phyloP scores from a whole-genome alignment of 2,797 vertebrate genomes.

The Anguilla marmorata region DNA sequence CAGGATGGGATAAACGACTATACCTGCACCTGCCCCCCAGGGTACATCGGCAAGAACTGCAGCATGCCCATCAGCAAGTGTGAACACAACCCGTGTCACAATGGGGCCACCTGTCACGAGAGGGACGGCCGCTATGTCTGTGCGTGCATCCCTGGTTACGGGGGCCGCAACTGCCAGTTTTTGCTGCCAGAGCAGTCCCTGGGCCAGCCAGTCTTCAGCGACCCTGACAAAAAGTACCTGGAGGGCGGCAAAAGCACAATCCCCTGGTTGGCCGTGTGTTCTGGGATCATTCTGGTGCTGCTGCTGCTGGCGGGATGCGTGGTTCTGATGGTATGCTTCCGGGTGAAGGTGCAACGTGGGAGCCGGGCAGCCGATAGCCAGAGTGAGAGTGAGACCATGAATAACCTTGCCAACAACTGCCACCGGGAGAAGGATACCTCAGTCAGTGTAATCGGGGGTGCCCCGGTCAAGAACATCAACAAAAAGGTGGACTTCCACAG shows the following conservation, averaged over 20 bases:
- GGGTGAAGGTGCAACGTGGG: conserved; percentile 80
- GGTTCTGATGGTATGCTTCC: conserved; percentile 81
- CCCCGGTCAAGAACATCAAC: conserved; percentile 94
- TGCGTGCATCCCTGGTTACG: conserved; percentile 85
- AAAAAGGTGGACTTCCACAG: conserved; percentile 93
- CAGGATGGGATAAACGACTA: conserved; percentile 83
- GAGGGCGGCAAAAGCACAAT: conserved; percentile 75
- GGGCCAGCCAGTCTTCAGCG: conserved; percentile 46
- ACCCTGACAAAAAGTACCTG: conserved; percentile 59
- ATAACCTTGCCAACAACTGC: conserved; percentile 89
- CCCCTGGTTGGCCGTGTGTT: conserved; percentile 89
- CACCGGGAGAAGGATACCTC: conserved; percentile 87
- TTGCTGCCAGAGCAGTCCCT: conserved; percentile 83
- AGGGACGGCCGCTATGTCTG: conserved; percentile 89
- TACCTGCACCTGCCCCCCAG: conserved; percentile 87
- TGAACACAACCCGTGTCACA: conserved; percentile 91
- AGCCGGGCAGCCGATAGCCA: conserved; percentile 65
- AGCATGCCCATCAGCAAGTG: conserved; percentile 88
- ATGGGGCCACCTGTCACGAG: conserved; percentile 93
- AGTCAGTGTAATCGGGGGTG: conserved; percentile 77
- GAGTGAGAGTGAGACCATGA: conserved; percentile 88
- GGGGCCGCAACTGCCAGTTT: conserved; percentile 93
- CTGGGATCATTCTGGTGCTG: conserved; percentile 85
- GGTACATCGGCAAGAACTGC: conserved; percentile 91
- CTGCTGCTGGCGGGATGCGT: conserved; percentile 86